Conservation (phyloP, 2,888 invertebrate species). For the Cryptus armator region DNA sequence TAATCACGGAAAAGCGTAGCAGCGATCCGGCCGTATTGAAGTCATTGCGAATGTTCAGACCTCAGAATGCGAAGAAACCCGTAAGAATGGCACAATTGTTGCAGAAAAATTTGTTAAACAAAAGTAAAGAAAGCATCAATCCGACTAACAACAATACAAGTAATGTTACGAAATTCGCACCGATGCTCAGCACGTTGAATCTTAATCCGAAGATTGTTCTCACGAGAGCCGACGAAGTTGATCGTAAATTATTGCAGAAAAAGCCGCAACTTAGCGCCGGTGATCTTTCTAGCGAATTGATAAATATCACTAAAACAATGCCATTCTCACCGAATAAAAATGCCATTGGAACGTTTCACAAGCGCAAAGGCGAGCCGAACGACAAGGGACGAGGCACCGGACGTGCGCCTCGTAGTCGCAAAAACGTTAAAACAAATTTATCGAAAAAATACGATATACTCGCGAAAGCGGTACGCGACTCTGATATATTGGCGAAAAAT, state of each 20-base stretch:
- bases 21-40: constrained; percentile 87
- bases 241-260: constrained; percentile 77
- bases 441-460: constrained; percentile 79
- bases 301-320: constrained; percentile 82
- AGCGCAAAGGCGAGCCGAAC: constrained; percentile 74
- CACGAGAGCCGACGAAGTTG: constrained; percentile 82
- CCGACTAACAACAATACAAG: constrained; percentile 63
- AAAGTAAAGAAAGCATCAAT: constrained; percentile 67
- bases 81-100: constrained; percentile 76
- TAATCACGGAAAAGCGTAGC: constrained; percentile 84
- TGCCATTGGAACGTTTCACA: constrained; percentile 77
- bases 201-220: constrained; percentile 85
- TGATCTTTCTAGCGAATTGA: constrained; percentile 80
- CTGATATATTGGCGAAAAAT: constrained; percentile 85
- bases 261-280: constrained; percentile 79
- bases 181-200: constrained; percentile 84
- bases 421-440: constrained; percentile 71
- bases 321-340: constrained; percentile 79
- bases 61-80: constrained; percentile 80
- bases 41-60: constrained; percentile 86
- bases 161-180: constrained; percentile 79
- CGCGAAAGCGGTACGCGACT: constrained; percentile 80
- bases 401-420: constrained; percentile 62
- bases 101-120: constrained; percentile 77
- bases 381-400: constrained; percentile 37